Percentiles rank a stretch among this genome's conserved stretches.
phyloP scores from a whole-genome alignment of 2,113 vertebrate genomes.

The Caranx melampygus region DNA sequence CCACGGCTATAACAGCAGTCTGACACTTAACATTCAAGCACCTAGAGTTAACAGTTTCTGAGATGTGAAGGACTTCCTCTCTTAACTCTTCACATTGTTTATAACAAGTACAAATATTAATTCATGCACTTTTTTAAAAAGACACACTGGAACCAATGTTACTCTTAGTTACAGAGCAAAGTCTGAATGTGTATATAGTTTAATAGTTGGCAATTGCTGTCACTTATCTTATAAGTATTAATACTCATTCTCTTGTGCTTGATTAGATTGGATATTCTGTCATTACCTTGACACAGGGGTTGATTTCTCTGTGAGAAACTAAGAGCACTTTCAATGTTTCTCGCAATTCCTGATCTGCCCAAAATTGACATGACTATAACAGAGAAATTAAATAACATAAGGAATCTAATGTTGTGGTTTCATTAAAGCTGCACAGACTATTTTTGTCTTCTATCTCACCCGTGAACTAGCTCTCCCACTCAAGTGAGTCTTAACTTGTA shows the following conservation, averaged over 20 bases:
- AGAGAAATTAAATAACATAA: conserved; percentile 23
- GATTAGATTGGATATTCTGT: conserved; percentile 15
- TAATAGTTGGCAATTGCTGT: not conserved
- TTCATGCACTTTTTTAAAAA: not conserved
- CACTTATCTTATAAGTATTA: not conserved
- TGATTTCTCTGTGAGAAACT: conserved; percentile 13
- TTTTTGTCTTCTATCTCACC: conserved; percentile 3
- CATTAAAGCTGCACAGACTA: not conserved
- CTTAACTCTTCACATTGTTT: conserved; percentile 33
- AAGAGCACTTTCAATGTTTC: conserved; percentile 33
- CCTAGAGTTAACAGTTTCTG: not conserved
- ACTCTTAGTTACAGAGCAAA: not conserved
- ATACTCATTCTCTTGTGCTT: not conserved
- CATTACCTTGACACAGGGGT: not conserved
- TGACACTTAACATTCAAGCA: not conserved
- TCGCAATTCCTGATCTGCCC: conserved; percentile 35
- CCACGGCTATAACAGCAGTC: not conserved
- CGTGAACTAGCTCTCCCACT: not conserved
- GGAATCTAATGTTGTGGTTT: conserved; percentile 21
- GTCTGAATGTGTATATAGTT: conserved; percentile 1
- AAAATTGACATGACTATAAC: conserved; percentile 18
- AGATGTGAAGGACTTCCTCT: conserved; percentile 12
- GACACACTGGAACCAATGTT: conserved; percentile 4
- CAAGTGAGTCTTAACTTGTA: not conserved
- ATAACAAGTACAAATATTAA: conserved; percentile 26